A percentile compares a stretch with the other conserved stretches of the same genome.
These are phyloP conservation scores for Tipula lateralis DNA, from an alignment of 2,888 invertebrate genomes.

Conservation along the genomic window DNA sequence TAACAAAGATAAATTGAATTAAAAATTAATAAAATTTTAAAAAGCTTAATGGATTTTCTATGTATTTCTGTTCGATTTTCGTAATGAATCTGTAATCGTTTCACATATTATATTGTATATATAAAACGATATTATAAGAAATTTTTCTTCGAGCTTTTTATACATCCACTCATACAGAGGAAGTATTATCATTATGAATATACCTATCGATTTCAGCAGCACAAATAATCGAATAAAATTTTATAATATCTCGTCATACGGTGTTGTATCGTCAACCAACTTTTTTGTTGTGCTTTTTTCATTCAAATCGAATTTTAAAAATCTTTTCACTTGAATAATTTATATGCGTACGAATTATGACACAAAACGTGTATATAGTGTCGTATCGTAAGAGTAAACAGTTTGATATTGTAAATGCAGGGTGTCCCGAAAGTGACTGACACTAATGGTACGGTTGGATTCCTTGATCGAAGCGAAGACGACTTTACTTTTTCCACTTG, in stretches of 20 bases:
- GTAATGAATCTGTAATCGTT: not conserved
- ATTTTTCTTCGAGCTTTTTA: not conserved
- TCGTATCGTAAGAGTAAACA: not conserved
- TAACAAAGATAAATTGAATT: not conserved
- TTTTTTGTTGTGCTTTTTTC: not conserved
- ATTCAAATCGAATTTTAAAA: not conserved
- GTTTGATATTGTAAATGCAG: not conserved
- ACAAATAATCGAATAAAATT: not conserved
- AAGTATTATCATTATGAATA: not conserved
- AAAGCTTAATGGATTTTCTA: slow-evolving; percentile 1
- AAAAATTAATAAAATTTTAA: not conserved
- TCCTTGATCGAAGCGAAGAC: no score
- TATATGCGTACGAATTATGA: not conserved
- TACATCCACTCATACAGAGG: not conserved
- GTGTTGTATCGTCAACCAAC: not conserved
- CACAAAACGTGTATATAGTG: not conserved
- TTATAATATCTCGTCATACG: not conserved
- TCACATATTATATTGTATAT: not conserved
- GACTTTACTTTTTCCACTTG: no score
- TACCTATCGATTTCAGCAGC: not conserved
- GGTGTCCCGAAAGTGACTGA: no score
- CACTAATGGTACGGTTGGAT: no score
- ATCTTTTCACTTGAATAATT: not conserved
- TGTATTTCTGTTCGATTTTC: not conserved
- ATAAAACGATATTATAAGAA: not conserved